Base-by-base conservation (phyloP, 2,797 vertebrate genomes). In the Lemur catta region DNA sequence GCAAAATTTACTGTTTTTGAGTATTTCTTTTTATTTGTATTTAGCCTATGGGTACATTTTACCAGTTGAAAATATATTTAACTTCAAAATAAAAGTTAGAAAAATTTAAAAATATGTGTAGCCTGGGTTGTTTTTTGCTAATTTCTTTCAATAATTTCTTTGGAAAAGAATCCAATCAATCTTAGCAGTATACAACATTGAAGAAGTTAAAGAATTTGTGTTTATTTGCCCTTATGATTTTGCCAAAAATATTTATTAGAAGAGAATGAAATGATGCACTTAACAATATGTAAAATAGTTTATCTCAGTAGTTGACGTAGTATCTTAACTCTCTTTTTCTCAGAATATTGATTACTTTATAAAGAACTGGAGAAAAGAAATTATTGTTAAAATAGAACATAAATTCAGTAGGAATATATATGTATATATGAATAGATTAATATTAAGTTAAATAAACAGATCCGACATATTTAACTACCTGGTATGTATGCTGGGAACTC, bases 281-380 rank as follows among this genome's bases (percentile, higher is more conserved):
- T 82, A 78, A 41, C 41, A 88, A 74, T 52, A 79, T 24, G 46
- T 75, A 15, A 18, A 38, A 85, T 50, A 38, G 24, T 75, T 89
- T 75, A 76, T 71, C 35, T 57, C 55, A 59, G n/a, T 65, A 59
- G 48, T 41, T 94, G 55, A 43, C 26, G 33, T 94, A 75, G 84
- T 84, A 80, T 93, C 28, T 89, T 55, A 22, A 24, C 50, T 26
- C 35, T 57, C 9, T 61, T 94, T 95, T 80, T 72, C 59, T 97
- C 89, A 97, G 75, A 96, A 61, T 96, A 43, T 79, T 82, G 6
- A 89, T 95, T 94, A 91, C 89, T 71, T 84, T 87, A 48, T 96
- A 80, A 76, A 41, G 75, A 96, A 94, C 26, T 43, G 18, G 17
- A 30, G 18, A 69, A 79, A 82, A 48, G 28, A 76, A 96, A 94